Conservation (phyloP, 2,888 invertebrate genomes). For the Harpalus rubripes region DNA sequence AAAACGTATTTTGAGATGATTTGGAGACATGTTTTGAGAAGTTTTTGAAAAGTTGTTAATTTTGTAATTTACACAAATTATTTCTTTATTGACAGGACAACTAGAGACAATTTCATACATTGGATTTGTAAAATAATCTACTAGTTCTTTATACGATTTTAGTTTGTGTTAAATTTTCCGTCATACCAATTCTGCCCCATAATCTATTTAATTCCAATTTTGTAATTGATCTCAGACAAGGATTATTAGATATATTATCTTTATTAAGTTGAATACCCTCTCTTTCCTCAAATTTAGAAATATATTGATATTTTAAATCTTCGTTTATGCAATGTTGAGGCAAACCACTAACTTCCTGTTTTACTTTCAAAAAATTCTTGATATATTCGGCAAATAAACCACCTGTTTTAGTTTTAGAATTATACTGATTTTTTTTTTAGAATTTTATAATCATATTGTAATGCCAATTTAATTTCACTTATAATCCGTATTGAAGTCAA, state of each 20-base stretch:
- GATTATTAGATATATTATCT: constrained; percentile 66
- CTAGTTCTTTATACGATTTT: neutral
- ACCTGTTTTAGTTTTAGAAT: constrained; percentile 63
- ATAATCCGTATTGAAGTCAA: constrained; percentile 71
- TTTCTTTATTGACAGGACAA: too few relatives aligned
- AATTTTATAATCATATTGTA: constrained; percentile 70
- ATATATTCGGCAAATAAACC: constrained; percentile 72
- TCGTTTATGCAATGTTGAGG: constrained; percentile 64
- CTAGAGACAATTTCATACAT: too few relatives aligned
- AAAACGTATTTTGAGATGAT: too few relatives aligned
- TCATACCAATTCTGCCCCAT: constrained; percentile 74
- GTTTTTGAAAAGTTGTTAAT: too few relatives aligned
- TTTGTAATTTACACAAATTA: too few relatives aligned
- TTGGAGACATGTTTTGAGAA: too few relatives aligned
- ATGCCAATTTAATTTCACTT: constrained; percentile 72
- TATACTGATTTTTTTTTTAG: constrained; percentile 70
- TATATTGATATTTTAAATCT: constrained; percentile 63
- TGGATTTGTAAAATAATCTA: neutral
- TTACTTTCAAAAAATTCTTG: constrained; percentile 70
- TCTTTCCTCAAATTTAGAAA: constrained; percentile 58
- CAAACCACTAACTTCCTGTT: constrained; percentile 69
- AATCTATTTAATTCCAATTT: constrained; percentile 69
- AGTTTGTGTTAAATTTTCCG: constrained; percentile 67
- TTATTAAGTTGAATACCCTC: constrained; percentile 68
- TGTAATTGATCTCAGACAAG: constrained; percentile 67